Percentiles rank a stretch among this genome's conserved stretches.
phyloP scores from a whole-genome alignment of 1,140 invertebrate species.

The Drosophila santomea region DNA sequence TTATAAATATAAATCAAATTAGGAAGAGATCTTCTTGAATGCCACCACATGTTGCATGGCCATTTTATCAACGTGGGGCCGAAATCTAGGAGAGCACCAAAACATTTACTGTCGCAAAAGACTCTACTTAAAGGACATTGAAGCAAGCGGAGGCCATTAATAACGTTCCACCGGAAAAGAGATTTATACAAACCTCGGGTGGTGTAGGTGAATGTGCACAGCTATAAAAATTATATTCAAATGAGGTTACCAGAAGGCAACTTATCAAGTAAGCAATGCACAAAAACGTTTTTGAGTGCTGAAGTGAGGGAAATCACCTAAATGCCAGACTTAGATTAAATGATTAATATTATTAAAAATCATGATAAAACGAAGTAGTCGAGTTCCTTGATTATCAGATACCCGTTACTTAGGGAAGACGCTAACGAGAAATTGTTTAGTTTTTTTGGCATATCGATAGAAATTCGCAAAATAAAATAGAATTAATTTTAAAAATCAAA shows the following conservation, averaged over 20 bases:
- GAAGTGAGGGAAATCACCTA: conserved; percentile 9
- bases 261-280: conserved; percentile 27
- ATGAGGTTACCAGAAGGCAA: conserved; percentile 12
- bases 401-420: too few species aligned
- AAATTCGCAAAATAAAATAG: too few species aligned
- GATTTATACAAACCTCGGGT: conserved; percentile 19
- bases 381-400: too few species aligned
- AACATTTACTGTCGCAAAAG: conserved; percentile 44
- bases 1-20: conserved; percentile 83
- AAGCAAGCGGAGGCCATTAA: conserved; percentile 14
- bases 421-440: too few species aligned
- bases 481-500: too few species aligned
- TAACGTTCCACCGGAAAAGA: conserved; percentile 2
- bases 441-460: too few species aligned
- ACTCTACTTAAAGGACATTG: conserved; percentile 64
- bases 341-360: background rate
- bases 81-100: conserved; percentile 29
- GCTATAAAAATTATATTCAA: conserved; percentile 41
- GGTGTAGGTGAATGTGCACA: conserved; percentile 13
- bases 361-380: too few species aligned
- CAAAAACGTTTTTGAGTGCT: conserved; percentile 14
- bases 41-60: conserved; percentile 69
- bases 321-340: background rate
- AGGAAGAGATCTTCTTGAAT: conserved; percentile 26
- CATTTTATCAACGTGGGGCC: conserved; percentile 57